Base-by-base conservation (phyloP, 1,140 invertebrate species). In the Cherax destructor region DNA sequence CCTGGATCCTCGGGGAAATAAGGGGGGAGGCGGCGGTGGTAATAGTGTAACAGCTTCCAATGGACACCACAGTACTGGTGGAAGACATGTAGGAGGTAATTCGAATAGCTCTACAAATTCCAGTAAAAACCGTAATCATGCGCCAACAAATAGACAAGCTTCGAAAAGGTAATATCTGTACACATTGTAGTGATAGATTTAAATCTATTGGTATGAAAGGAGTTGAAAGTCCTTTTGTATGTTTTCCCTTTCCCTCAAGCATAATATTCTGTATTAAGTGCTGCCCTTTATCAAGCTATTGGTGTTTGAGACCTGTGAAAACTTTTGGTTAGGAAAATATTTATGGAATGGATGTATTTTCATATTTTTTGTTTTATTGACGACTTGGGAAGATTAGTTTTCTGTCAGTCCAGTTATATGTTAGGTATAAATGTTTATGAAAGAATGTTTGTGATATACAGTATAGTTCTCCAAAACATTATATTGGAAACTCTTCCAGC, bases 111-210 rank as follows among this genome's bases (percentile, higher is more conserved):
- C 61, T 47, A 81, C 61, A 24, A 86, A 47, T 47, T 87, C 85
- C 9, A 77, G 24, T n/a, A 87, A 86, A 72, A 91, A 49, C 78
- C 77, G 85, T 61, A 91, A 74, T 59, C 84, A 91, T 59, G 69
- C 56, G 10, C 50, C 61, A 59, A 61, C 76, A 52, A 91, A 80
- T 80, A 86, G 85, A 80, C 79, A 81, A 47, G 83, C 77, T 11
- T 18, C 65, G 24, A 91, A 91, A 78, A 91, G 90, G 90, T 87
- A 91, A 65, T 65, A 65, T 59, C 13, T 65, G 21, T 65, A 65
- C 21, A 65, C 18, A 65, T 21, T 5, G 61, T 13, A 65, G 61
- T 65, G 61, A 18, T 65, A 65, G 61, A 30, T 69, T 13, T 18
- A 18, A 49, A 52, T 52, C 24, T 50, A 4, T 52, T 83, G 10